A percentile compares a stretch with the other conserved stretches of the same genome.
Evolutionary conservation across 2,888 invertebrate species (phyloP).

Genomic region (Alviniconcha strummeri): DNA sequence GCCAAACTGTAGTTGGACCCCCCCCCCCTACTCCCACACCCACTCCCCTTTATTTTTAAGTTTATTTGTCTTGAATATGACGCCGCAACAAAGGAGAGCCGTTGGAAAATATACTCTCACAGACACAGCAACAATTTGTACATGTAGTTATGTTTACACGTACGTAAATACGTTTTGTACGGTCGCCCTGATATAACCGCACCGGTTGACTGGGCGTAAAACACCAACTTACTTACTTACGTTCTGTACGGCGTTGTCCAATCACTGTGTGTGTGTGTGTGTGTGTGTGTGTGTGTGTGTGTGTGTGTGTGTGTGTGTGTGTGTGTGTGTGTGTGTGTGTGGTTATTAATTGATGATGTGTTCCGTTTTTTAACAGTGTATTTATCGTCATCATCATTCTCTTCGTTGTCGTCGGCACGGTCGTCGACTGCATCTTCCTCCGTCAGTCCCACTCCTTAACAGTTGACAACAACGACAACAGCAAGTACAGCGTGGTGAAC

Average conservation of each 20-base stretch:
- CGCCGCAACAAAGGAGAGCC: neutral
- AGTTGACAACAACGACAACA: constrained; percentile 14
- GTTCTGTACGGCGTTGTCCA: neutral
- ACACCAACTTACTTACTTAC: too few species aligned
- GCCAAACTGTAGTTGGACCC: too few species aligned
- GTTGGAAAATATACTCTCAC: neutral
- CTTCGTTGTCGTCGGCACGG: constrained; percentile 1
- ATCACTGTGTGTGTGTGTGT: neutral
- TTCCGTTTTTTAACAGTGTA: neutral
- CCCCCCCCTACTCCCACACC: too few species aligned
- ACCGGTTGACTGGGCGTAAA: too few species aligned
- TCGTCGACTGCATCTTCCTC: constrained; percentile 16
- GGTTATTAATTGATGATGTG: neutral
- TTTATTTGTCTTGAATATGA: neutral
- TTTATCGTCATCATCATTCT: constrained; percentile 1
- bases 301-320: neutral
- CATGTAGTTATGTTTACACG: too few species aligned
- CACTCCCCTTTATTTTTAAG: neutral
- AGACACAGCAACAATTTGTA: too few species aligned
- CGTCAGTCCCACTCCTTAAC: neutral
- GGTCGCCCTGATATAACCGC: too few species aligned
- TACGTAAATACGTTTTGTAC: too few species aligned
- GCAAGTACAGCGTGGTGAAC: constrained; percentile 12
- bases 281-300: neutral
- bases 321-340: constrained; percentile 2